Conservation (phyloP, 2,797 vertebrate genomes). For the Spinus olivaceus region DNA sequence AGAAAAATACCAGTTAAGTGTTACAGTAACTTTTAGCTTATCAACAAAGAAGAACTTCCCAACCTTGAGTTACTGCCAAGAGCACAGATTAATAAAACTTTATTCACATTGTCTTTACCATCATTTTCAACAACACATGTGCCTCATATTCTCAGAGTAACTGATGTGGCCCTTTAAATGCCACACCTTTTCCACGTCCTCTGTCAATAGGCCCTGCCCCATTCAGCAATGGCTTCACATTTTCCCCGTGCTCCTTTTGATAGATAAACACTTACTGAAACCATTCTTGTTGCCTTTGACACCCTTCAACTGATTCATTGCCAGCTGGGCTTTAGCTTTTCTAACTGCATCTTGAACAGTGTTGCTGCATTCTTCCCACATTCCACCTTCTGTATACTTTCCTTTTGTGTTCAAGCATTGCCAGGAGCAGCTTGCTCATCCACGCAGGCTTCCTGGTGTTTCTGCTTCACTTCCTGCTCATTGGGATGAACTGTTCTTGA, state of each 20-base stretch:
- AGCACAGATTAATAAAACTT: background rate
- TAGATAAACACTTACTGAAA: background rate
- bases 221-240: background rate
- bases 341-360: accelerated
- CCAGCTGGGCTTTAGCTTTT: background rate
- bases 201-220: background rate
- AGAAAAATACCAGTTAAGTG: background rate
- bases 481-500: background rate
- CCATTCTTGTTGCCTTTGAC: background rate
- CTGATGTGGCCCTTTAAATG: background rate
- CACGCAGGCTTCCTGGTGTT: background rate
- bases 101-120: background rate
- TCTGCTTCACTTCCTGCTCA: background rate
- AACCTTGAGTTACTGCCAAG: background rate
- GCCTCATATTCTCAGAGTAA: background rate
- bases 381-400: background rate
- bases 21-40: background rate
- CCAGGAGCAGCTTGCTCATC: background rate
- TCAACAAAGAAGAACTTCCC: background rate
- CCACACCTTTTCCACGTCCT: background rate
- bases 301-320: background rate
- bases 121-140: background rate
- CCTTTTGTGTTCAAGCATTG: background rate
- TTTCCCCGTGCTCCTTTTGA: background rate
- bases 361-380: background rate